Evolutionary conservation across 37 sponge, comb jelly and placozoan species (phyloP), one percentile per base, ranked within the genome.

Genomic region (Cladorhizidae sp.): DNA sequence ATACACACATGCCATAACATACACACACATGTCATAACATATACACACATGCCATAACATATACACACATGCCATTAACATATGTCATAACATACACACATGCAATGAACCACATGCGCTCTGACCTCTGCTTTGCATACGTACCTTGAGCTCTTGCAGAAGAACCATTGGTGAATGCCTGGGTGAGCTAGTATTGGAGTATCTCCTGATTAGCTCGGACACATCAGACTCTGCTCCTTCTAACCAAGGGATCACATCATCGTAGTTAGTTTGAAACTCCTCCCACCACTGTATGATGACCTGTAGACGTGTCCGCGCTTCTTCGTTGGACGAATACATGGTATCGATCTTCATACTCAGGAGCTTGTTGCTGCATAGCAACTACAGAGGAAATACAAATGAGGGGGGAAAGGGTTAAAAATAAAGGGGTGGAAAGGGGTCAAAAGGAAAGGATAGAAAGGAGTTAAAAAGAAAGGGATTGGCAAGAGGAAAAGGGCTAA

Each of bases 261-360:
- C 84, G 65, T 67, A 39, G 67, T 67, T 75, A 64, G 57, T 41
- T 3, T 75, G 11, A 54, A 57, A 87, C 72, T 81, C 81, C 42
- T 32, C 81, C 87, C 87, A 87, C 77, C 75, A 75, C 55, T 74
- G 71, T 20, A 87, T 74, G 63, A 87, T 37, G 41, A 74, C 81
- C 59, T 64, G 57, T 14, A 80, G 64, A 3, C 75, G 69, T 11
- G 32, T 42, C 3, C 21, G 35, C 20, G 76, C 82, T 5, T 20
- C 51, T 26, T 54, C 41, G 18, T 75, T 49, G 2, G 37, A 28
- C 9, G 40, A 25, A 68, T 35, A 64, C 12, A 83, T 57, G 0
- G n/a, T n/a, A 42, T 75, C 76, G 0, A 83, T 51, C 23, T 64
- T 55, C 12, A 38, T 7, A 14, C 69, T 57, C 42, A 83, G 41